Evolutionary conservation across 2,113 vertebrate species (phyloP).

Genomic region (Chloropsis hardwickii): DNA sequence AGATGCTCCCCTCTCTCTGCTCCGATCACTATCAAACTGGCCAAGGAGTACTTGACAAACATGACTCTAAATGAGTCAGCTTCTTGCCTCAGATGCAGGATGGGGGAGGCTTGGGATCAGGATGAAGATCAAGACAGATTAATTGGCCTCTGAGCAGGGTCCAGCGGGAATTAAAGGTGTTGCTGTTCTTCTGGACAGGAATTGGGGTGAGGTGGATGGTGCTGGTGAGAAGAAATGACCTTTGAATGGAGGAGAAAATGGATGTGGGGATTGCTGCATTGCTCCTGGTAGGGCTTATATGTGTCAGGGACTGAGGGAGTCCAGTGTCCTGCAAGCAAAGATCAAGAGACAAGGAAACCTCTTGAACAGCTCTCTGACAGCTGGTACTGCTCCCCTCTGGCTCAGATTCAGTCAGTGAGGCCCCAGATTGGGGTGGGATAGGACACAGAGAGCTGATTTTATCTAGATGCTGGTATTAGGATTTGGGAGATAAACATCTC

Average conservation of each 20-base stretch:
- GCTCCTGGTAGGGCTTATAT: background rate
- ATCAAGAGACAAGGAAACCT: background rate
- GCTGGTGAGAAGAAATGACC: background rate
- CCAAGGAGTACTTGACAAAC: slow-evolving; percentile 30
- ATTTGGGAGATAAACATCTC: background rate
- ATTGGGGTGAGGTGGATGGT: background rate
- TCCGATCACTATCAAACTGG: background rate
- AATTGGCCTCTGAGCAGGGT: background rate
- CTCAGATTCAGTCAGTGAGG: background rate
- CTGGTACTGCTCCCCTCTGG: background rate
- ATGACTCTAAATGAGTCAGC: background rate
- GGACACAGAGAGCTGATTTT: background rate
- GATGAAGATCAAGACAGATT: background rate
- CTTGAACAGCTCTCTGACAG: background rate
- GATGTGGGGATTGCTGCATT: background rate
- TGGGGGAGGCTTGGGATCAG: background rate
- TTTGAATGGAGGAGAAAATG: background rate
- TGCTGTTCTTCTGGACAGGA: background rate
- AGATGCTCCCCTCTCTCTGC: background rate
- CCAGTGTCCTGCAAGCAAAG: background rate
- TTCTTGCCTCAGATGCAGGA: slow-evolving; percentile 10
- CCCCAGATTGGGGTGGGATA: background rate
- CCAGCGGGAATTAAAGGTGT: background rate
- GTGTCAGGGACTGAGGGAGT: background rate
- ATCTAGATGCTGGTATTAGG: slow-evolving; percentile 1